These are phyloP conservation scores for Drosophila parvula DNA, from an alignment of 1,140 invertebrate genomes.

Conservation along the genomic window DNA sequence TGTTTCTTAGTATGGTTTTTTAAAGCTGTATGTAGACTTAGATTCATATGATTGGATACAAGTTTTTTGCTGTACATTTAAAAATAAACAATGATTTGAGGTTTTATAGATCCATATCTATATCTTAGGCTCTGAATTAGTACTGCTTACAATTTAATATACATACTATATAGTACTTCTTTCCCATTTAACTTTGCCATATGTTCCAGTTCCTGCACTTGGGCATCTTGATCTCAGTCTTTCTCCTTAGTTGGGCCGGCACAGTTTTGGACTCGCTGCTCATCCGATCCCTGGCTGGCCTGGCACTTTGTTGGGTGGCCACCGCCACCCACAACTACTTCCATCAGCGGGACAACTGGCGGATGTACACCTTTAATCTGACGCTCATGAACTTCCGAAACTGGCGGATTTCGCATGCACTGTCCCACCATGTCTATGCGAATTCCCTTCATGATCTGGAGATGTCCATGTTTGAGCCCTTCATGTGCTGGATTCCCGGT, in stretches of 20 bases:
- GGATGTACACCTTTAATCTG: conserved; percentile 92
- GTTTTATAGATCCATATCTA: neutral
- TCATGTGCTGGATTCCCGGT: conserved; percentile 87
- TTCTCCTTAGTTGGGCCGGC: conserved; percentile 85
- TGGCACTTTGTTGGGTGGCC: conserved; percentile 86
- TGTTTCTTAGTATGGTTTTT: neutral
- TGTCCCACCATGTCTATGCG: conserved; percentile 92
- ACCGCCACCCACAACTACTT: conserved; percentile 92
- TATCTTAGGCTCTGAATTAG: neutral
- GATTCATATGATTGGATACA: neutral
- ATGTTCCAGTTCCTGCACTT: conserved; percentile 61
- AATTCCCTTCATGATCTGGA: conserved; percentile 92
- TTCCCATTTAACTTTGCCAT: neutral
- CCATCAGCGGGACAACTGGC: conserved; percentile 91
- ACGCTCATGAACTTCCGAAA: conserved; percentile 87
- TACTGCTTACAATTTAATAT: too few relatives aligned
- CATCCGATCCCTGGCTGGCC: conserved; percentile 84
- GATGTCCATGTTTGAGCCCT: conserved; percentile 88
- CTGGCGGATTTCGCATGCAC: conserved; percentile 90
- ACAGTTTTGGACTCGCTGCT: conserved; percentile 84
- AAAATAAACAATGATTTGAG: neutral
- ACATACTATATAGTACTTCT: too few relatives aligned
- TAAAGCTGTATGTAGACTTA: neutral
- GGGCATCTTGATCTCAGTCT: conserved; percentile 84
- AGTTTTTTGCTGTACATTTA: neutral